These are phyloP conservation scores for Diarsia mendica DNA, from an alignment of 2,888 invertebrate genomes.

Conservation along the genomic window DNA sequence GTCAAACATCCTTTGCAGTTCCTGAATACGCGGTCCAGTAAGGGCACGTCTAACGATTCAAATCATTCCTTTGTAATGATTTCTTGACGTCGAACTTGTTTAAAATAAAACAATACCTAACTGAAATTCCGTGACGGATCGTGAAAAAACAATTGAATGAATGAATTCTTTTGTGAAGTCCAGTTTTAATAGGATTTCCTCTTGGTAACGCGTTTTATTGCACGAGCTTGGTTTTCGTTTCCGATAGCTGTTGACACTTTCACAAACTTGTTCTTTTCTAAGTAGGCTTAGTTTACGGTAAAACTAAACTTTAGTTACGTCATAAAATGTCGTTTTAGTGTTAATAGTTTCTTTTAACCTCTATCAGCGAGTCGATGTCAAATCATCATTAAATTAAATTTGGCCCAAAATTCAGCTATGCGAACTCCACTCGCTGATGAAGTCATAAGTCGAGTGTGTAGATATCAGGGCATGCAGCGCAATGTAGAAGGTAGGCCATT, in stretches of 20 bases:
- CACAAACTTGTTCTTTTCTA: not conserved
- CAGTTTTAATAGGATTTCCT: constrained; percentile 38
- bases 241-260: constrained; percentile 21
- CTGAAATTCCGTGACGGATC: constrained; percentile 30
- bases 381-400: no score
- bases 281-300: not conserved
- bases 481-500: no score
- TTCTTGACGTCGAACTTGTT: constrained; percentile 16
- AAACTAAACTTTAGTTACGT: not conserved
- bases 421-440: no score
- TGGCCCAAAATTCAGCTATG: no score
- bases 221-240: constrained; percentile 16
- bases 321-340: no score
- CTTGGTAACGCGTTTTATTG: constrained; percentile 24
- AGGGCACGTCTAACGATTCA: not conserved
- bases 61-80: constrained; percentile 1
- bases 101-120: constrained; percentile 38
- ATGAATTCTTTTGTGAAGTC: not conserved
- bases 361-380: no score
- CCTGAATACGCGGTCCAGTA: not conserved
- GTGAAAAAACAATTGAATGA: constrained; percentile 45
- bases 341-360: no score
- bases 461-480: no score
- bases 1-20: not conserved
- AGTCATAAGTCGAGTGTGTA: no score